A percentile compares a stretch with the other conserved stretches of the same genome.
Evolutionary conservation across 2,888 invertebrate species (phyloP).

Genomic region (Spisula solida): DNA sequence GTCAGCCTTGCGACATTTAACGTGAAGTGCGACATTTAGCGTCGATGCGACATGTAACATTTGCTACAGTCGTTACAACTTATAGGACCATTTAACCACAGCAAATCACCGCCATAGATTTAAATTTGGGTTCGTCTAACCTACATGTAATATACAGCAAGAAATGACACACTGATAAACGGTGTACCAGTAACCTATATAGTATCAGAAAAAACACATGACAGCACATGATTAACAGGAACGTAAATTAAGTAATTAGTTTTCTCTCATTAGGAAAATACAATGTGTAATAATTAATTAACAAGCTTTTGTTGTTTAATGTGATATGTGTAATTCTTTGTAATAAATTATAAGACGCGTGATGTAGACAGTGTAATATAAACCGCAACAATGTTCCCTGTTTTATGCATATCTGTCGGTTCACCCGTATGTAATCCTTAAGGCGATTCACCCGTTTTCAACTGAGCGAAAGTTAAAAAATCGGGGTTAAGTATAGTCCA

Average conservation of each 20-base stretch:
- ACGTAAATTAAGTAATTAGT: background rate
- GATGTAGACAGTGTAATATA: background rate
- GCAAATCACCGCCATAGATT: background rate
- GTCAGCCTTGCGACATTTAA: too few relatives aligned
- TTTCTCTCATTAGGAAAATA: background rate
- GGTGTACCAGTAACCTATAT: constrained; percentile 35
- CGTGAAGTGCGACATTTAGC: too few relatives aligned
- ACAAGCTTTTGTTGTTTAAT: background rate
- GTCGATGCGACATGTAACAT: too few relatives aligned
- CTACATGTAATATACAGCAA: background rate
- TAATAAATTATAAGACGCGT: constrained; percentile 7
- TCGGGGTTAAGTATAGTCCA: too few relatives aligned
- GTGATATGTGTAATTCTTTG: constrained; percentile 1
- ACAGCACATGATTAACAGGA: background rate
- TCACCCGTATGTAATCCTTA: too few relatives aligned
- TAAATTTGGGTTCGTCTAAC: background rate
- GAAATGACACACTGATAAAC: background rate
- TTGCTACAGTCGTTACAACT: too few relatives aligned
- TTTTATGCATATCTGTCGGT: too few relatives aligned
- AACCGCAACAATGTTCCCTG: background rate
- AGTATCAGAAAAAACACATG: background rate
- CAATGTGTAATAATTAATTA: background rate
- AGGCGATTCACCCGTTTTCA: too few relatives aligned
- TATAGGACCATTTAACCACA: too few relatives aligned
- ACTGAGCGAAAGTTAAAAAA: too few relatives aligned